Conservation (phyloP, 2,797 vertebrate genomes). For the Muscicapa striata region DNA sequence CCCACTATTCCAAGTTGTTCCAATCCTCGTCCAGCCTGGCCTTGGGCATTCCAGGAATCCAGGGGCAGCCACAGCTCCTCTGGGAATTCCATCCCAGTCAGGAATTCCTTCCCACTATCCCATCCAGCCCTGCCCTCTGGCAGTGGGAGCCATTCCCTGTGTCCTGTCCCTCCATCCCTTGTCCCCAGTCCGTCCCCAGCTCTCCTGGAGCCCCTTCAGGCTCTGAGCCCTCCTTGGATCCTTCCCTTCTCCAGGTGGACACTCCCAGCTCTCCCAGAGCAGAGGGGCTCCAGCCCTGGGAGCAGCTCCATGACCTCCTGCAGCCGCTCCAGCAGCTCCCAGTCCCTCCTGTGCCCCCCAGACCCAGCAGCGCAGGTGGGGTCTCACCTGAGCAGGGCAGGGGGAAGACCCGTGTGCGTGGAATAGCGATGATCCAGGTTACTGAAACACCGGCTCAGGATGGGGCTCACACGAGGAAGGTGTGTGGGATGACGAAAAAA, state of each 20-base stretch:
- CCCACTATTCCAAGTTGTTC: not conserved
- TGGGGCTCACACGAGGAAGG: not conserved
- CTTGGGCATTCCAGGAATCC: not conserved
- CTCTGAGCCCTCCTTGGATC: no score
- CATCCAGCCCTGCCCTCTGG: accelerated
- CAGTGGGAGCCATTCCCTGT: not conserved
- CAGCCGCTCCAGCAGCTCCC: not conserved
- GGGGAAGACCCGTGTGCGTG: accelerated
- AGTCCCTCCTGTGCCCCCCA: not conserved
- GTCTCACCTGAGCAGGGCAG: not conserved
- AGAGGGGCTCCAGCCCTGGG: not conserved
- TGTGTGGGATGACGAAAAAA: not conserved
- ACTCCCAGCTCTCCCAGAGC: not conserved
- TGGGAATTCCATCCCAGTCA: not conserved
- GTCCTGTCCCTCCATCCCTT: not conserved
- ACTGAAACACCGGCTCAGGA: accelerated
- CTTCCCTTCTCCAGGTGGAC: not conserved
- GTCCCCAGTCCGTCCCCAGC: not conserved
- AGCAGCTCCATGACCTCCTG: not conserved
- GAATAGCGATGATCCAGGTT: not conserved
- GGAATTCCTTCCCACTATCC: not conserved
- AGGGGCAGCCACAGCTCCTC: not conserved
- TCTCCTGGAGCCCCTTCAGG: not conserved
- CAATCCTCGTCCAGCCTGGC: not conserved
- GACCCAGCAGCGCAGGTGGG: not conserved